Base-by-base conservation (phyloP, 2,888 invertebrate species). In the Drosophila antonietae region DNA sequence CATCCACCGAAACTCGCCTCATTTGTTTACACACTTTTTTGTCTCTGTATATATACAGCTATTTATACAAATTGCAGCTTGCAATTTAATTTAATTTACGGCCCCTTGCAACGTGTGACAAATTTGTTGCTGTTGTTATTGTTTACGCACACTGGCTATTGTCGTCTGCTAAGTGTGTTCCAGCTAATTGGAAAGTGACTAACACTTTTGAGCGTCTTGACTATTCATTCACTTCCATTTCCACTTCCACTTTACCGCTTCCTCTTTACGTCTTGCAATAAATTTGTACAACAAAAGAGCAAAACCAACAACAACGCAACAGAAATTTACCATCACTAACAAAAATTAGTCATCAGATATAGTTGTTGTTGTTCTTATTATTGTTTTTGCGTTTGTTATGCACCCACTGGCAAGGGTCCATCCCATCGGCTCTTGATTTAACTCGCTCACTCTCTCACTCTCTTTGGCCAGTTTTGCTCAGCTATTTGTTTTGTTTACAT, bases 401-500 rank as follows among this genome's bases (percentile, higher is more conserved):
- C 80, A 82, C 82, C 73, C 86, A 77, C 77, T 88, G 81, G 85
- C 80, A 76, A 65, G 83, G 73, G 88, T 85, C 88, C 83, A 88
- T 74, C 88, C 86, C 83, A 88, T 73, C 88, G 68, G 68, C 68
- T 85, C 88, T 77, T 60, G 63, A 62, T 68, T 56, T 18, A 37
- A 63, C 18, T 47, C n/a, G 20, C 51, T 51, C 14, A 14, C 47
- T 18, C 37, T 20, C 60, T 39, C 59, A 28, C 51, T 31, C 49
- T n/a, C 6, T 12, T 4, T 47, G 3, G n/a, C 14, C 3, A 15
- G n/a, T 35, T 28, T 44, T 12, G 23, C 20, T 44, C 47, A 46
- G 18, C 70, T 72, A 58, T 81, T 88, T 73, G 88, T 82, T 89
- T 84, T 84, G 84, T 84, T 84, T 84, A 84, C 84, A 85, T 84